These are phyloP conservation scores for Alces alces DNA, from an alignment of 2,113 vertebrate genomes.

Conservation along the genomic window DNA sequence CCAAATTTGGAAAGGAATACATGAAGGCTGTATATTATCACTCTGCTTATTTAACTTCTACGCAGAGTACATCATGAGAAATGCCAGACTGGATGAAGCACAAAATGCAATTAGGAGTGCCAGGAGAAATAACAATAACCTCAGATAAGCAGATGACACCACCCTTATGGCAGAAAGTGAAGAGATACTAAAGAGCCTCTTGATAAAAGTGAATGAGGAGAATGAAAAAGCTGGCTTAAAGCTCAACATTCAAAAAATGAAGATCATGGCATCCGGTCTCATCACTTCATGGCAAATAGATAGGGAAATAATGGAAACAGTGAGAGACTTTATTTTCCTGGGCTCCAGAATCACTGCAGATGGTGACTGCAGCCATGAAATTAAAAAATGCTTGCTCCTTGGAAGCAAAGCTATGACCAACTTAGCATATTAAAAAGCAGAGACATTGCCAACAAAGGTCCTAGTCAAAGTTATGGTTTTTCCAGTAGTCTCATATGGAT, in stretches of 20 bases:
- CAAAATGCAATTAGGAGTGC: background rate
- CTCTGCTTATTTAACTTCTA: background rate
- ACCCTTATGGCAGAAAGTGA: background rate
- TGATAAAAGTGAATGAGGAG: background rate
- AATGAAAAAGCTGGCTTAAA: background rate
- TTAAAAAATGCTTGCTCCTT: background rate
- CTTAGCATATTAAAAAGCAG: background rate
- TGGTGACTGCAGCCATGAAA: background rate
- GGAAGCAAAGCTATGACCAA: background rate
- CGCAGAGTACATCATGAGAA: background rate
- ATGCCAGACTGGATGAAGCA: background rate
- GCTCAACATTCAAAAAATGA: background rate
- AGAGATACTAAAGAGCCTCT: background rate
- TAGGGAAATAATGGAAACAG: background rate
- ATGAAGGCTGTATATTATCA: background rate
- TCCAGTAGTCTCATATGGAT: background rate
- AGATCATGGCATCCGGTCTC: background rate
- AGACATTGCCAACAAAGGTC: background rate
- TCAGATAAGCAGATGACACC: background rate
- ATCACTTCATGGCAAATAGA: background rate
- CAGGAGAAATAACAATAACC: background rate
- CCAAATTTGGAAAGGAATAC: background rate
- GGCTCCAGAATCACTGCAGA: background rate
- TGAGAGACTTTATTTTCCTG: rapidly evolving
- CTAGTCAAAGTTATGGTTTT: background rate